Evolutionary conservation across 2,797 vertebrate species (phyloP), one percentile per base, ranked within the genome.

Genomic region (Aulostomus chinensis): DNA sequence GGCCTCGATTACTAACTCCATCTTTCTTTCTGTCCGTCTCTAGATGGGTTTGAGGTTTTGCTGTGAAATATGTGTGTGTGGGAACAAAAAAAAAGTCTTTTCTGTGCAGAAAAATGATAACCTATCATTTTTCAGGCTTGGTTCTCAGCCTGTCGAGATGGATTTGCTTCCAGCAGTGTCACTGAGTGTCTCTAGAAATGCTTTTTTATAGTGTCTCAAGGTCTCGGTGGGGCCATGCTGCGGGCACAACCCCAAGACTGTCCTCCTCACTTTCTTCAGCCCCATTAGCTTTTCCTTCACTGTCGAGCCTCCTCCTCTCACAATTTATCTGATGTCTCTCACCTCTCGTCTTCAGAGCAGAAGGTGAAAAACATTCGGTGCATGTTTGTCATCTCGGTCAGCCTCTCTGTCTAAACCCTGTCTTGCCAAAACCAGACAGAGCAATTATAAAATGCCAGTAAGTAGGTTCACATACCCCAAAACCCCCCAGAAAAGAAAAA

Each of bases 21-120:
- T 68, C 66, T 75, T 69, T 63, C 69, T 63, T 67, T 81, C 57
- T 51, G 54, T 80, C 74, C 69, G 10, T 82, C 79, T 80, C 58
- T 59, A 48, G 79, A 80, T 78, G 67, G 76, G 71, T 81, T 75
- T 85, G 82, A 83, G 86, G 81, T 83, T 87, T 84, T 69, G 53
- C 80, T 79, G 80, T 76, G 81, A 86, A 85, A 83, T 56, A 74
- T 86, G 81, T 85, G 80, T 83, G 86, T 79, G 79, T 76, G 74
- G 34, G 63, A 11, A 38, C 24, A 54, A 26, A 37, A 56, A 68
- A 75, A 50, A 73, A 58, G 57, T 58, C 10, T 73, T 78, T 78
- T 81, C 68, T 67, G 32, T 60, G 54, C 66, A 67, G 71, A 57
- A 62, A 85, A 82, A 83, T 52, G 75, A 78, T 78, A 88, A 80